Conservation (phyloP, 1,140 invertebrate genomes). For the Eufriesea mexicana region DNA sequence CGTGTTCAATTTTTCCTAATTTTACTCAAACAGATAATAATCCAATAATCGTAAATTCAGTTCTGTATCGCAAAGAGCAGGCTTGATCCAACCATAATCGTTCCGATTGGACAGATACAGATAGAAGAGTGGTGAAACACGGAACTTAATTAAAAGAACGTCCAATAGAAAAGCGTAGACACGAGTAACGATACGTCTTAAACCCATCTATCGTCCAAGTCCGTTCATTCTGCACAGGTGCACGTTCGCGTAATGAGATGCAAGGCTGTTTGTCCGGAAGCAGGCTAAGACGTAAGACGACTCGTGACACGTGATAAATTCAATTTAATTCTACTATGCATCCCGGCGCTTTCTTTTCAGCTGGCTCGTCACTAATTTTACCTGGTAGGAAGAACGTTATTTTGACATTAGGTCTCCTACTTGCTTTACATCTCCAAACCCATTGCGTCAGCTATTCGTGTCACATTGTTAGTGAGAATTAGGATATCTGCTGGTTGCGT, state of each 20-base stretch:
- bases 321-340: background rate
- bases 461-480: no score
- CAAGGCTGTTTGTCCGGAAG: background rate
- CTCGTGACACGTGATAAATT: slow-evolving; percentile 4
- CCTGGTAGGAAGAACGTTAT: background rate
- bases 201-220: background rate
- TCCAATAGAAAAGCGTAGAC: background rate
- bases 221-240: background rate
- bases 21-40: no score
- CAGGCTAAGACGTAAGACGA: background rate
- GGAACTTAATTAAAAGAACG: background rate
- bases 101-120: background rate
- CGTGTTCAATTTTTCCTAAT: no score
- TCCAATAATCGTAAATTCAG: no score
- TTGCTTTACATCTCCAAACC: background rate
- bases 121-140: background rate
- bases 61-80: background rate
- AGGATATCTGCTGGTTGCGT: no score
- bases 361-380: background rate
- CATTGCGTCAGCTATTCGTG: background rate
- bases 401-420: background rate
- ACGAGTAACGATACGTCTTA: background rate
- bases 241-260: background rate
- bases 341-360: background rate
- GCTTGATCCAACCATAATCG: background rate